These are phyloP conservation scores for Aurelia aurita DNA, from an alignment of 30 jellyfish, hydroid and myxozoan species.

Conservation along the genomic window DNA sequence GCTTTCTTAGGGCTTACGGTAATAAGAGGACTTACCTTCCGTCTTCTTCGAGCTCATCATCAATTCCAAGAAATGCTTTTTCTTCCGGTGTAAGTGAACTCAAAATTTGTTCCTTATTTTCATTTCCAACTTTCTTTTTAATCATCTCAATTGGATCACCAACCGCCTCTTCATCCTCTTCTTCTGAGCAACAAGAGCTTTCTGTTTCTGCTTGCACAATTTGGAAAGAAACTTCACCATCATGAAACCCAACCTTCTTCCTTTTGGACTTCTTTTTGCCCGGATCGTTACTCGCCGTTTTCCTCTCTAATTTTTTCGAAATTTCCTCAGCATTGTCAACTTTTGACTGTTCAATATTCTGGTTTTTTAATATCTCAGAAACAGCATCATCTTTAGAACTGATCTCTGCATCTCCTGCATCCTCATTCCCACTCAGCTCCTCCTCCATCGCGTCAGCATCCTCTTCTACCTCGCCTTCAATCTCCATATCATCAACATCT, in stretches of 20 bases:
- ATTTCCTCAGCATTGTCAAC: too few relatives aligned
- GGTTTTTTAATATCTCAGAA: too few relatives aligned
- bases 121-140: constrained; percentile 14
- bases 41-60: background rate
- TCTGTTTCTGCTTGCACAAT: background rate
- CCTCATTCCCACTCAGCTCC: constrained; percentile 15
- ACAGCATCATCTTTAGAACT: too few relatives aligned
- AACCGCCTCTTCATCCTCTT: constrained; percentile 7
- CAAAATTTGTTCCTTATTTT: constrained; percentile 47
- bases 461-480: constrained; percentile 43
- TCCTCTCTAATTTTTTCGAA: too few relatives aligned
- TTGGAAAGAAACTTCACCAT: background rate
- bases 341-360: too few relatives aligned
- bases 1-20: too few relatives aligned
- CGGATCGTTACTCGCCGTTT: background rate
- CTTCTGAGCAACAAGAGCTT: constrained; percentile 11
- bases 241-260: background rate
- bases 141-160: background rate
- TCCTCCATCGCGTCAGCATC: constrained; percentile 24
- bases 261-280: background rate
- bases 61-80: constrained; percentile 62
- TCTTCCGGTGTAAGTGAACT: constrained; percentile 59
- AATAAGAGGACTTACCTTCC: too few relatives aligned
- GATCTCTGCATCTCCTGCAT: background rate
- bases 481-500: constrained; percentile 12